A percentile compares a stretch with the other conserved stretches of the same genome.
These are phyloP conservation scores for Tachysurus vachellii DNA, from an alignment of 2,113 vertebrate species.

Conservation along the genomic window DNA sequence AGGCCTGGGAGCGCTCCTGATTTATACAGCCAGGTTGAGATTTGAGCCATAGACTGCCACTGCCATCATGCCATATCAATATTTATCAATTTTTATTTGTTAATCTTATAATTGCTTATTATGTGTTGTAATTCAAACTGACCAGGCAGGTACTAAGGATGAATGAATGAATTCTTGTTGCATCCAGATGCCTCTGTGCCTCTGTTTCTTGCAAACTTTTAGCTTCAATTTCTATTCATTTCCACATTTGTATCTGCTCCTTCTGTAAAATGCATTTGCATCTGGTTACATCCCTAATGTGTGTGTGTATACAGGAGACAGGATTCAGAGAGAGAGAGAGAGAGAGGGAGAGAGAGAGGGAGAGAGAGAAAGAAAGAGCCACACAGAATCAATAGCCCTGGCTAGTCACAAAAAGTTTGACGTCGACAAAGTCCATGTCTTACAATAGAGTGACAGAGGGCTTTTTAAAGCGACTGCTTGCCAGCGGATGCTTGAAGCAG, in stretches of 20 bases:
- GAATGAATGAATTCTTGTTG: not conserved
- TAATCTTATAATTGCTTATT: not conserved
- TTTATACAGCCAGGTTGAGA: slow-evolving; percentile 81
- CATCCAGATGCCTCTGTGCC: not conserved
- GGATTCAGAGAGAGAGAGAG: not conserved
- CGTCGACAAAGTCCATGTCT: slow-evolving; percentile 23
- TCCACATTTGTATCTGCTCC: not conserved
- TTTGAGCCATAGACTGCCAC: slow-evolving; percentile 69
- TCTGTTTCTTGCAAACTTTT: not conserved
- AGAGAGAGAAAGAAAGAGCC: slow-evolving; percentile 13
- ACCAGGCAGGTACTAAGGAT: not conserved
- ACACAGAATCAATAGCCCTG: slow-evolving; percentile 46
- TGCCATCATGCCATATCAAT: slow-evolving; percentile 58
- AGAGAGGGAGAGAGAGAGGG: slow-evolving; percentile 14
- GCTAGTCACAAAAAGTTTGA: slow-evolving; percentile 45
- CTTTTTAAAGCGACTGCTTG: slow-evolving; percentile 34
- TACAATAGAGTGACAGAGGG: slow-evolving; percentile 34
- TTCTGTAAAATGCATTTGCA: not conserved
- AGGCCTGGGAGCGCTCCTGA: slow-evolving; percentile 68
- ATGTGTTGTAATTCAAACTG: not conserved
- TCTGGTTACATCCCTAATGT: not conserved
- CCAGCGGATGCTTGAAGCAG: slow-evolving; percentile 26
- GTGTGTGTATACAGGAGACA: not conserved
- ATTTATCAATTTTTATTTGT: not conserved
- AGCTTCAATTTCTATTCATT: not conserved